phyloP scores from a whole-genome alignment of 2,113 vertebrate genomes.

The Eulemur rufifrons region DNA sequence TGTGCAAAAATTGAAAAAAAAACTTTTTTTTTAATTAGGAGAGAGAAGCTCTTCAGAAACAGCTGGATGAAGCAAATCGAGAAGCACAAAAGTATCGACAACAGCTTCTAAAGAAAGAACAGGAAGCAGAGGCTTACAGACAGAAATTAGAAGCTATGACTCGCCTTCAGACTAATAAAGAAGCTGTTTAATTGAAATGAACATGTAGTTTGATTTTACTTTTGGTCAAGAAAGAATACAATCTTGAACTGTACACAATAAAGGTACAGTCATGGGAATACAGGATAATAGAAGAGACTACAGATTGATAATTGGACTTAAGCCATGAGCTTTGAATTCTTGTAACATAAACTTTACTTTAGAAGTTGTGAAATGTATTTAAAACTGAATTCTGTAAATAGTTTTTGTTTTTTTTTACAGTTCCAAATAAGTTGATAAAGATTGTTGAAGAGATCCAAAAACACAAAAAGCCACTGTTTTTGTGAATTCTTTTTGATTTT shows the following conservation, averaged over 20 bases:
- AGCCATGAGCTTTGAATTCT: conserved; percentile 85
- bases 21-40: conserved; percentile 85
- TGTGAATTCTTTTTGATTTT: conserved; percentile 87
- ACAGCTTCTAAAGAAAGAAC: conserved; percentile 92
- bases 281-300: conserved; percentile 79
- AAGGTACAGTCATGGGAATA: conserved; percentile 79
- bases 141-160: conserved; percentile 93
- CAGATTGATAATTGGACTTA: conserved; percentile 84
- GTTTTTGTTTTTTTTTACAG: conserved; percentile 87
- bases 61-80: conserved; percentile 92
- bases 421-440: conserved; percentile 88
- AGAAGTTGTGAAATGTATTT: conserved; percentile 90
- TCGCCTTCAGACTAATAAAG: conserved; percentile 90
- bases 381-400: conserved; percentile 91
- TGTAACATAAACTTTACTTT: conserved; percentile 88
- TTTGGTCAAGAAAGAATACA: conserved; percentile 80
- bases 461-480: conserved; percentile 85
- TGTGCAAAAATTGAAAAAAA: conserved; percentile 73
- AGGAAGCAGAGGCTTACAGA: conserved; percentile 92
- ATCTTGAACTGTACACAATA: conserved; percentile 81
- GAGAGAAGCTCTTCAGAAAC: conserved; percentile 93
- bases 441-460: conserved; percentile 87
- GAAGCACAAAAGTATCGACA: conserved; percentile 93
- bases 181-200: conserved; percentile 84
- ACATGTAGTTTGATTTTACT: conserved; percentile 79